Percentiles rank a stretch among this genome's conserved stretches.
Conservation (phyloP, 2,888 invertebrate species). For the Drosophila ustulata region DNA sequence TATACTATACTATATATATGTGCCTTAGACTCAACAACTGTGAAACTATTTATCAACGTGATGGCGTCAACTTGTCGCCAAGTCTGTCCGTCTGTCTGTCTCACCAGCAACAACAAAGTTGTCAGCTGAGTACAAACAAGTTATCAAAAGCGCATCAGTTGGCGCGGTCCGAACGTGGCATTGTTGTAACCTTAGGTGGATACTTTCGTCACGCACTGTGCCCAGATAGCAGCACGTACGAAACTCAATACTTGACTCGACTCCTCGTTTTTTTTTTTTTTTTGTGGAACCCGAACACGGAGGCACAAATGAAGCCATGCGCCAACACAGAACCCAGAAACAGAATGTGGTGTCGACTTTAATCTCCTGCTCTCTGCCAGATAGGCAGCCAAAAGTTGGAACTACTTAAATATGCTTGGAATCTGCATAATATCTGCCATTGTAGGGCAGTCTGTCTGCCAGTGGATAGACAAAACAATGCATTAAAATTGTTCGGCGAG, state of each 20-base stretch:
- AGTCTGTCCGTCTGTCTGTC: constrained; percentile 22
- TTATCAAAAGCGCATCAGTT: constrained; percentile 75
- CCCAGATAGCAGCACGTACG: constrained; percentile 67
- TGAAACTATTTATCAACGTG: constrained; percentile 72
- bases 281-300: constrained; percentile 36
- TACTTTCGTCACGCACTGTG: constrained; percentile 59
- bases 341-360: constrained; percentile 37
- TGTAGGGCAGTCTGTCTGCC: not conserved
- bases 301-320: constrained; percentile 49
- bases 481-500: not conserved
- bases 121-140: constrained; percentile 59
- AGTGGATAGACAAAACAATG: constrained; percentile 33
- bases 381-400: constrained; percentile 11
- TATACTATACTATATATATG: constrained; percentile 1
- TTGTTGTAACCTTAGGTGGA: constrained; percentile 25
- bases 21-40: constrained; percentile 15
- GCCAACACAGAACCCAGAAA: constrained; percentile 10
- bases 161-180: constrained; percentile 34
- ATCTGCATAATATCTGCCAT: constrained; percentile 52
- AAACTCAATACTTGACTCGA: constrained; percentile 42
- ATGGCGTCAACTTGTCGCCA: constrained; percentile 58
- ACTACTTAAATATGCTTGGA: constrained; percentile 37
- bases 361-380: constrained; percentile 29
- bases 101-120: constrained; percentile 18
- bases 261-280: not conserved